Evolutionary conservation across 2,113 vertebrate species (phyloP).

Genomic region (Mobula hypostoma): DNA sequence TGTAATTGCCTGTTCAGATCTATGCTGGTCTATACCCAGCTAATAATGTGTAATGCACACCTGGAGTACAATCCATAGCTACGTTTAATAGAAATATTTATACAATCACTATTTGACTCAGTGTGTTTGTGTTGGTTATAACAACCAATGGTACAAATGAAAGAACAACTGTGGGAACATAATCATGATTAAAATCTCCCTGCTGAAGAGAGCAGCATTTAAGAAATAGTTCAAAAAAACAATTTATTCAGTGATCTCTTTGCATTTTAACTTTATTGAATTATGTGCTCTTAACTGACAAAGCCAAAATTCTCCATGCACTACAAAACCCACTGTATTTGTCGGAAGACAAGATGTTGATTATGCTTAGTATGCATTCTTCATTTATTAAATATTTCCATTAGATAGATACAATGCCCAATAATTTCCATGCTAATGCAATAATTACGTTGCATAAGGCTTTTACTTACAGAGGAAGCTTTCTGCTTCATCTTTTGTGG

Average conservation of each 20-base stretch:
- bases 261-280: not conserved
- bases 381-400: not conserved
- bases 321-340: not conserved
- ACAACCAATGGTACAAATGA: not conserved
- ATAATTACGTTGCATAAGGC: not conserved
- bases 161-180: not conserved
- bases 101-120: not conserved
- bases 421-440: not conserved
- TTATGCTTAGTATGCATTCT: not conserved
- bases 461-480: not conserved
- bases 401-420: not conserved
- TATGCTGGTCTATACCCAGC: not conserved
- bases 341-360: not conserved
- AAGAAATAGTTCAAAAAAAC: not conserved
- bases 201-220: not conserved
- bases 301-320: not conserved
- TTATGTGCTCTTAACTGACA: not conserved
- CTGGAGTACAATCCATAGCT: not conserved
- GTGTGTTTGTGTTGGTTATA: not conserved
- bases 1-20: not conserved
- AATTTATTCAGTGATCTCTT: conserved; percentile 3
- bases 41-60: not conserved
- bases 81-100: not conserved
- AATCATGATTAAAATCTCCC: not conserved
- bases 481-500: not conserved